phyloP scores from a whole-genome alignment of 2,888 invertebrate genomes.

The Drosophila fungiperda region DNA sequence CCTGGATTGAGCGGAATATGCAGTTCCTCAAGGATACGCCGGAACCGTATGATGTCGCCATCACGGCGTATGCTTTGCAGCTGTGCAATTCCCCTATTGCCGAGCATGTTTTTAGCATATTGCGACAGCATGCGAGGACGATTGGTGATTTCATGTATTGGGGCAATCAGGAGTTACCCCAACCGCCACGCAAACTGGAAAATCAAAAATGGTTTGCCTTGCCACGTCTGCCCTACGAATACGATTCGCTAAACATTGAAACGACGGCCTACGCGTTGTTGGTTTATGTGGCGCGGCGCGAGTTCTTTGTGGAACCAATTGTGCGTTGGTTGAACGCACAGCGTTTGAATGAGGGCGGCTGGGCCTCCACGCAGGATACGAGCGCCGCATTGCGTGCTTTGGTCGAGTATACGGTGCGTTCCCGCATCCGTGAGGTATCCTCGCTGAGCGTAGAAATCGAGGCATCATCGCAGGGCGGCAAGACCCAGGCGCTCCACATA shows the following conservation, averaged over 20 bases:
- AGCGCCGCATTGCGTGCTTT: constrained; percentile 95
- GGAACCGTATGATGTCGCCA: constrained; percentile 93
- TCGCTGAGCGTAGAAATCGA: constrained; percentile 92
- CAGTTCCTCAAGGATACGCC: constrained; percentile 90
- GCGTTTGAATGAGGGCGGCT: constrained; percentile 93
- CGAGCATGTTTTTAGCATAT: constrained; percentile 91
- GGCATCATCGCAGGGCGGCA: constrained; percentile 91
- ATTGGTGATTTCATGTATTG: constrained; percentile 94
- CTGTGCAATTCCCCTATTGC: constrained; percentile 93
- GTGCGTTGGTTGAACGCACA: constrained; percentile 96
- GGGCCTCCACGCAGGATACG: constrained; percentile 96
- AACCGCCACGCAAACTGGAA: constrained; percentile 93
- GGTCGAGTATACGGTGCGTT: constrained; percentile 94
- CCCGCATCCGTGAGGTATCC: constrained; percentile 94
- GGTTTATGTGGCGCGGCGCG: constrained; percentile 94
- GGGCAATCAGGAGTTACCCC: constrained; percentile 92
- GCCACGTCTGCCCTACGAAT: constrained; percentile 94
- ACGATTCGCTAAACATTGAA: constrained; percentile 96
- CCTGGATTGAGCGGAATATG: constrained; percentile 93
- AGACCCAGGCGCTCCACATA: constrained; percentile 89
- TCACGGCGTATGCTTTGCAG: constrained; percentile 95
- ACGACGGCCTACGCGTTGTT: constrained; percentile 96
- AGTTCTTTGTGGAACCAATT: constrained; percentile 92
- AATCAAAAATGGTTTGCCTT: constrained; percentile 96
- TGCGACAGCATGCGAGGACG: constrained; percentile 88